Evolutionary conservation across 64 coral and sea anemone genomes (phyloP), one percentile per base, ranked within the genome.

Genomic region (Cladopsammia gracilis): DNA sequence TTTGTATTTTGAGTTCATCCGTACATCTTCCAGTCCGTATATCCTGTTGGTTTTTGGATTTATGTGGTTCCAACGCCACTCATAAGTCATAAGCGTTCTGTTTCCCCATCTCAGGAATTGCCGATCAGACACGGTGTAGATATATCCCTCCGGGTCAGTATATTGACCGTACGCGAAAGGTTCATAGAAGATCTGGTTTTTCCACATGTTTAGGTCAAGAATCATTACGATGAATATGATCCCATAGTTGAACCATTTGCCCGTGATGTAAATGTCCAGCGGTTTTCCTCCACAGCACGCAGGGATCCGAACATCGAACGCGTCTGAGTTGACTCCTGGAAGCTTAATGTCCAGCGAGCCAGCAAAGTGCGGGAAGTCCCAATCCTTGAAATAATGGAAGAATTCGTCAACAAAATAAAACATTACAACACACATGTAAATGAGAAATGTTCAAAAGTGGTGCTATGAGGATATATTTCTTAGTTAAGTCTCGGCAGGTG

Each of bases 211-310:
- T 11, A 96, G 73, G 34, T 96, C 95, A 13, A 96, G 82, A 20
- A 90, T 93, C 95, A 96, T 96, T 79, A 96, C 92, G n/a, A 96
- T 89, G 54, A 96, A 96, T 71, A 96, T 93, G 24, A 96, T 90
- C 0, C 95, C 95, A 65, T 96, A 96, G 56, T 96, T 96, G 48
- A 96, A 96, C 95, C 95, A 96, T 79, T 96, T 96, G 42, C 95
- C 95, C 9, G 95, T 88, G 54, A 96, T 96, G 44, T 96, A 96
- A 13, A 96, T 88, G 46, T 93, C 95, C 10, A 82, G 56, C 15
- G 77, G 64, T 66, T 85, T 82, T 46, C 79, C 90, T 25, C 95
- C 95, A 77, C 66, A 90, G 26, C 79, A 84, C 14, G 75, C 76
- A 7, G 95, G 91, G 12, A 96, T 47, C 14, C 64, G 81, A 22